Conservation (phyloP, 1,140 invertebrate genomes). For the Platorchestia sp. region DNA sequence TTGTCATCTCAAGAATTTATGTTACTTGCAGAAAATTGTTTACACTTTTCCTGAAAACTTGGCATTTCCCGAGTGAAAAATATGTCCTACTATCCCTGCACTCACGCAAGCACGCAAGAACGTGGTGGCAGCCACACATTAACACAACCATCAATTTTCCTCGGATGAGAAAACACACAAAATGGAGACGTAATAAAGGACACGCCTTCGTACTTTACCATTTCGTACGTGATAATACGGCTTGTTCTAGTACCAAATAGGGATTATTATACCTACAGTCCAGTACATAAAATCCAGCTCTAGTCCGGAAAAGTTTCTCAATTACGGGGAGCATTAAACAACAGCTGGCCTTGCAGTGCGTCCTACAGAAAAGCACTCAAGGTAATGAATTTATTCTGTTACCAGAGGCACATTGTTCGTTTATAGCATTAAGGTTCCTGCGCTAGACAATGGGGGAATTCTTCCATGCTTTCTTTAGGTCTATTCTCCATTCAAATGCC, state of each 20-base stretch:
- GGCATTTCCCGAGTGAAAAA: not conserved
- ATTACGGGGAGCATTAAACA: constrained; percentile 10
- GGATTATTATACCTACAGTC: constrained; percentile 22
- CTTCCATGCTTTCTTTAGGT: not conserved
- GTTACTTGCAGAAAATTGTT: no score
- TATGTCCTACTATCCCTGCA: not conserved
- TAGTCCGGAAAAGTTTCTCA: not conserved
- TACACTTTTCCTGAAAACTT: no score
- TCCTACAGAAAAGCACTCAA: constrained; percentile 22
- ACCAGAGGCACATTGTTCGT: not conserved
- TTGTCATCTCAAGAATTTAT: no score
- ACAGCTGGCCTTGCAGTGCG: constrained; percentile 32
- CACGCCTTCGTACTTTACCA: not conserved
- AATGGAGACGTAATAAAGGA: not conserved
- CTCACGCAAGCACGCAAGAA: not conserved
- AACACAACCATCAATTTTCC: not conserved
- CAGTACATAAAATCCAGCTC: not conserved
- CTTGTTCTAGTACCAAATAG: not conserved
- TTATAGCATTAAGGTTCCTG: constrained; percentile 12
- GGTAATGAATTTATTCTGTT: constrained; percentile 47
- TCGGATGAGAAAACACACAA: not conserved
- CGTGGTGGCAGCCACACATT: not conserved
- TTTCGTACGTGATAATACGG: constrained; percentile 11
- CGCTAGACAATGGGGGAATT: not conserved
- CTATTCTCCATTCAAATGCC: not conserved